These are phyloP conservation scores for Anguilla marmorata DNA, from an alignment of 2,797 vertebrate species.

Conservation along the genomic window DNA sequence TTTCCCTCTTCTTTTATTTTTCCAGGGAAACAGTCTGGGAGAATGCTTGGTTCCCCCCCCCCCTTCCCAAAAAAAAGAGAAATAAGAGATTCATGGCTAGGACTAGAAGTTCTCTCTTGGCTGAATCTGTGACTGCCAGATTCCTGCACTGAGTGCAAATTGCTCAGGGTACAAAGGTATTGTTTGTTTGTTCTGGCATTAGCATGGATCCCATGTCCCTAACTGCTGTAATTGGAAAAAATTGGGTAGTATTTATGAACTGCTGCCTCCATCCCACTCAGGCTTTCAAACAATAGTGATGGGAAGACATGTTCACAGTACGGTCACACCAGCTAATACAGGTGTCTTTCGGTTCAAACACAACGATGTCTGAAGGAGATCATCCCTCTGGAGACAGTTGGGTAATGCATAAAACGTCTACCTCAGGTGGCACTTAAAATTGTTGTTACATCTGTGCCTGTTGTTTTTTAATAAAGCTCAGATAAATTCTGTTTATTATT, in stretches of 20 bases:
- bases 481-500: background rate
- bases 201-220: slow-evolving; percentile 61
- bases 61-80: slow-evolving; percentile 43
- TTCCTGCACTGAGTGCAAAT: slow-evolving; percentile 67
- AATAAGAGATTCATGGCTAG: slow-evolving; percentile 60
- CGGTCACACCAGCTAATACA: background rate
- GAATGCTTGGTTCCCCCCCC: slow-evolving; percentile 52
- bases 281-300: background rate
- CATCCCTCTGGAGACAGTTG: background rate
- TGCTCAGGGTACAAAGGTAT: slow-evolving; percentile 68
- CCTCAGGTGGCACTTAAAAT: background rate
- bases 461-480: background rate
- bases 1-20: slow-evolving; percentile 65
- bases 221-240: slow-evolving; percentile 46
- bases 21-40: slow-evolving; percentile 62
- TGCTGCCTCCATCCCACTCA: slow-evolving; percentile 10
- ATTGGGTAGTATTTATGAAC: slow-evolving; percentile 44
- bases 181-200: slow-evolving; percentile 68
- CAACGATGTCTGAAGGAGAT: background rate
- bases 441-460: background rate
- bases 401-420: background rate
- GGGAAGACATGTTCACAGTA: background rate
- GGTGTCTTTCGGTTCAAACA: slow-evolving; percentile 13
- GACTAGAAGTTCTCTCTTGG: slow-evolving; percentile 59
- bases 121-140: slow-evolving; percentile 48